Conservation (phyloP, 2,113 vertebrate species). For the Neodontobutis hainanensis region DNA sequence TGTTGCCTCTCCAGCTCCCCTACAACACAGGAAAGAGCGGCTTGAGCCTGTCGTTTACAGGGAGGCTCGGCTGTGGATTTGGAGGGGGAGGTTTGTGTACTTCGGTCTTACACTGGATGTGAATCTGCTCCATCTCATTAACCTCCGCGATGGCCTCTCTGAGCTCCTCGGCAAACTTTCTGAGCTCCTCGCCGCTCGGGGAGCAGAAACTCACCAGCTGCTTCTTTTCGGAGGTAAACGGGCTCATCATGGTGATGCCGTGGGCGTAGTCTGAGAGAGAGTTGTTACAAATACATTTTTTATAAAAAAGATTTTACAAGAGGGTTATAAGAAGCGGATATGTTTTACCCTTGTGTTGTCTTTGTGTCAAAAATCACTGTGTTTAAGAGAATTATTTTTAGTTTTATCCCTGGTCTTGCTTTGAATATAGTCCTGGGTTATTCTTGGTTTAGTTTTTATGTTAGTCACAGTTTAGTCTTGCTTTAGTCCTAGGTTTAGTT, state of each 20-base stretch:
- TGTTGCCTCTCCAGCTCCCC: conserved; percentile 97
- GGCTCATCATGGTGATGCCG: conserved; percentile 94
- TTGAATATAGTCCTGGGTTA: no score
- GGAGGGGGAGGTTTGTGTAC: neutral
- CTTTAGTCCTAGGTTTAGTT: no score
- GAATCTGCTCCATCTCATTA: conserved; percentile 98
- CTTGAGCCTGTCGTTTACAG: neutral
- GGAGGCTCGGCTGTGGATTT: neutral
- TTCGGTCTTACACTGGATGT: conserved; percentile 92
- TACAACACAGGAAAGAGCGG: conserved; percentile 49
- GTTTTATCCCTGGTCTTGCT: no score
- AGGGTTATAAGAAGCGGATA: neutral
- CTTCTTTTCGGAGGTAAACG: conserved; percentile 95
- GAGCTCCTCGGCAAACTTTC: conserved; percentile 97
- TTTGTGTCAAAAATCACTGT: no score
- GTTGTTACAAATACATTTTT: neutral
- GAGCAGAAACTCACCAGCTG: conserved; percentile 96
- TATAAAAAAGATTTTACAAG: neutral
- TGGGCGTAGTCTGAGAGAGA: conserved; percentile 90
- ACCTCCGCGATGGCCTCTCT: conserved; percentile 97
- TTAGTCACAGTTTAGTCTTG: no score
- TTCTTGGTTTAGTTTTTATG: no score
- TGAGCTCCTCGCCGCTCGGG: conserved; percentile 92
- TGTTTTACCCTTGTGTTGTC: neutral
- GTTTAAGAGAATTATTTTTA: no score